A percentile compares a stretch with the other conserved stretches of the same genome.
Conservation (phyloP, 1,140 invertebrate genomes). For the Phthorimaea operculella region DNA sequence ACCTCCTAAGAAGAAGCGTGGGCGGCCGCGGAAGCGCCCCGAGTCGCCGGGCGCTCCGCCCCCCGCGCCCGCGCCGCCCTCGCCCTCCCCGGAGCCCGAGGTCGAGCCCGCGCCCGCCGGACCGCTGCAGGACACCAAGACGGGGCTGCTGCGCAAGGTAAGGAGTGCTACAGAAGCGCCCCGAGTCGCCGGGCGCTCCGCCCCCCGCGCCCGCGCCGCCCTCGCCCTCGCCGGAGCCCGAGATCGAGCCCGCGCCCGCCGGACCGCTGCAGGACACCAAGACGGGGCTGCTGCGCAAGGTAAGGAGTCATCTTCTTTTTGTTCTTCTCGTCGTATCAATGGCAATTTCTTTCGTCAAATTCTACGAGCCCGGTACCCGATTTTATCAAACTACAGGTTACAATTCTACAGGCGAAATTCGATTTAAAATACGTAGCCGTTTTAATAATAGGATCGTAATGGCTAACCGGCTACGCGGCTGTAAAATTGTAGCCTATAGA, state of each 20-base stretch:
- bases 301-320: slow-evolving; percentile 12
- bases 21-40: slow-evolving; percentile 39
- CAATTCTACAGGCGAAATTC: no score
- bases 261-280: slow-evolving; percentile 42
- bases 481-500: no score
- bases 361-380: no score
- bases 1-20: slow-evolving; percentile 44
- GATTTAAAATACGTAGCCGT: no score
- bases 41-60: slow-evolving; percentile 19
- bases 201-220: slow-evolving; percentile 4
- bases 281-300: slow-evolving; percentile 53
- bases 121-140: slow-evolving; percentile 45
- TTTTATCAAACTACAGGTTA: no score
- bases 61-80: background rate
- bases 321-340: background rate
- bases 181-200: slow-evolving; percentile 20
- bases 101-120: slow-evolving; percentile 27
- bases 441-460: no score
- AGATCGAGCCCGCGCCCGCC: slow-evolving; percentile 28
- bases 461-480: no score
- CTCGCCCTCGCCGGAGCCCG: slow-evolving; percentile 30
- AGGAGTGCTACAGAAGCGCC: slow-evolving; percentile 27
- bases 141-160: slow-evolving; percentile 53
- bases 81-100: slow-evolving; percentile 32
- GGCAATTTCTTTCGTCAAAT: background rate